Conservation (phyloP, 2,888 invertebrate species). For the Ochropacha duplaris region DNA sequence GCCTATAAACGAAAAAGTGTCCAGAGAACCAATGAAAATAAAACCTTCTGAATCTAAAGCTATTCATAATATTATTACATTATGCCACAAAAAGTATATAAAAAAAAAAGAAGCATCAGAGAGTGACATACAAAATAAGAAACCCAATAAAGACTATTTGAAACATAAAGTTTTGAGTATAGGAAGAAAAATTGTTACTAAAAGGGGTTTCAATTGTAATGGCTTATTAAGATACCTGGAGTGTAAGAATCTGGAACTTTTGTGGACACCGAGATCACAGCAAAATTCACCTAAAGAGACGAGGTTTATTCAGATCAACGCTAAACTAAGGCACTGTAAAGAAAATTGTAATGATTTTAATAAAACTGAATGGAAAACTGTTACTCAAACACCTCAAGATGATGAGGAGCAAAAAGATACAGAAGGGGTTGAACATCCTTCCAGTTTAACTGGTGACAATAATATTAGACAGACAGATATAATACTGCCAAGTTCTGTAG, state of each 20-base stretch:
- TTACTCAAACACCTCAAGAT: conserved; percentile 3
- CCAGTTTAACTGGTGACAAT: not conserved
- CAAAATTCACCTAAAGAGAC: conserved; percentile 26
- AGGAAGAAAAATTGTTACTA: conserved; percentile 64
- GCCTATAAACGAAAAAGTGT: conserved; percentile 10
- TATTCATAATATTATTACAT: conserved; percentile 52
- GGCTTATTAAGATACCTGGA: conserved; percentile 66
- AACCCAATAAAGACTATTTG: conserved; percentile 38
- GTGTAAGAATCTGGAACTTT: conserved; percentile 56
- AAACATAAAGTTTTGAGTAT: conserved; percentile 69
- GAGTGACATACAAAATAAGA: conserved; percentile 17
- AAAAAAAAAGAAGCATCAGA: conserved; percentile 32
- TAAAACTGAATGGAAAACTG: not conserved
- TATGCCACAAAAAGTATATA: conserved; percentile 48
- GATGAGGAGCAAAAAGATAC: conserved; percentile 26
- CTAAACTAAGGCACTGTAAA: conserved; percentile 38
- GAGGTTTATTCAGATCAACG: conserved; percentile 52
- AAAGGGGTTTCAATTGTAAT: conserved; percentile 51
- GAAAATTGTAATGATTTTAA: conserved; percentile 12
- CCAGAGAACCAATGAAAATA: conserved; percentile 18
- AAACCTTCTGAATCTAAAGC: conserved; percentile 33
- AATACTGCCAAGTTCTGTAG: not conserved
- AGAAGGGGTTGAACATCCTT: conserved; percentile 35
- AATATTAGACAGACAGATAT: not conserved
- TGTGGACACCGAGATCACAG: conserved; percentile 47